Conservation (phyloP, 2,113 vertebrate species). For the Falco punctatus region DNA sequence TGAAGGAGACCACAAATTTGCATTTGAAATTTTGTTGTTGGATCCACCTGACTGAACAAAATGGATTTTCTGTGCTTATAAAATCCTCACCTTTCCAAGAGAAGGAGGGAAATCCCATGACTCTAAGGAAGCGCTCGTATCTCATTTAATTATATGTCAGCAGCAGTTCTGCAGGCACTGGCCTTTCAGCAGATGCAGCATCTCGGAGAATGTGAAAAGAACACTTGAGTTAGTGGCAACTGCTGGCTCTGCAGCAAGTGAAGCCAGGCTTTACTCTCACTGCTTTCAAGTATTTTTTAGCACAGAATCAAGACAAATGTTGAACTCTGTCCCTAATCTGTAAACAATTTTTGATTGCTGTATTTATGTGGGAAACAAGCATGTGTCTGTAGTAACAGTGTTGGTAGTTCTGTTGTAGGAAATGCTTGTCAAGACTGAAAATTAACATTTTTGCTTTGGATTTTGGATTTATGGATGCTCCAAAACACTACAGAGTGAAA, state of each 20-base stretch:
- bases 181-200: background rate
- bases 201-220: background rate
- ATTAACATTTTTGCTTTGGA: background rate
- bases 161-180: background rate
- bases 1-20: background rate
- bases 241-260: background rate
- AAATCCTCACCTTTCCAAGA: background rate
- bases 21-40: background rate
- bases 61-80: background rate
- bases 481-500: background rate
- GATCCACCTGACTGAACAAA: background rate
- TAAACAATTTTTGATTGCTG: background rate
- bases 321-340: background rate
- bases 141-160: background rate
- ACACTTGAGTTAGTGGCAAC: background rate
- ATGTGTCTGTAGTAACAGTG: fast-evolving
- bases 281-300: background rate
- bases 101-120: background rate
- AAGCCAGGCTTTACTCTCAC: background rate
- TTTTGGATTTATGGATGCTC: background rate
- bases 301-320: background rate
- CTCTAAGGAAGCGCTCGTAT: background rate
- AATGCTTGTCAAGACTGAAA: background rate
- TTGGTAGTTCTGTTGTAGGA: background rate
- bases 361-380: background rate